A percentile compares a stretch with the other conserved stretches of the same genome.
phyloP scores from a whole-genome alignment of 1,140 invertebrate genomes.

The Temnothorax nylanderi region DNA sequence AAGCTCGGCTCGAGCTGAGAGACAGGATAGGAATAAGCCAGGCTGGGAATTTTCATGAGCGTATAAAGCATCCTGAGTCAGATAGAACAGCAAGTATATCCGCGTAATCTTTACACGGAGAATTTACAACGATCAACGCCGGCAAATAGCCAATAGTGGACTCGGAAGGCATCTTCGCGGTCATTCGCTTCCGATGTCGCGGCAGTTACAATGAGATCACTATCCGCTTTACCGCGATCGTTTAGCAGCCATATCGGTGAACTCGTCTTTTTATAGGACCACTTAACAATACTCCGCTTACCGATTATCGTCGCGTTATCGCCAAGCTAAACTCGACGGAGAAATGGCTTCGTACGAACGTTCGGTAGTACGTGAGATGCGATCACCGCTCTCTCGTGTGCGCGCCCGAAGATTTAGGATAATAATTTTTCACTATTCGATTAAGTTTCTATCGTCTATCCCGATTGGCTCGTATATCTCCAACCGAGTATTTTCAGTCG shows the following conservation, averaged over 20 bases:
- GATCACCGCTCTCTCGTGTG: conserved; percentile 24
- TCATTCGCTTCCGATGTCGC: conserved; percentile 22
- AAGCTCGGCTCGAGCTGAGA: conserved; percentile 4
- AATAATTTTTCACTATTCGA: conserved; percentile 61
- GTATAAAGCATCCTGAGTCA: conserved; percentile 27
- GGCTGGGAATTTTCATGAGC: conserved; percentile 44
- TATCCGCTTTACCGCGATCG: background rate
- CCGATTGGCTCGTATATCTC: conserved; percentile 58
- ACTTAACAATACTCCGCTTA: conserved; percentile 53
- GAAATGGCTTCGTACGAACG: background rate
- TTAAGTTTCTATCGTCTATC: conserved; percentile 61
- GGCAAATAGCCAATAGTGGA: background rate
- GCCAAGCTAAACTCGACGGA: background rate
- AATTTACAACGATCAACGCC: conserved; percentile 19
- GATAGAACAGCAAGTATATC: conserved; percentile 7
- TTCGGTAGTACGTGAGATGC: background rate
- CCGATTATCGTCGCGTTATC: conserved; percentile 56
- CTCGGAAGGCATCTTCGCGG: background rate
- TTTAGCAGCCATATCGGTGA: conserved; percentile 36
- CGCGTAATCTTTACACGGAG: conserved; percentile 51
- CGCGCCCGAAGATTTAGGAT: conserved; percentile 42
- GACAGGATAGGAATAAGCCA: conserved; percentile 10
- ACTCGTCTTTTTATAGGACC: conserved; percentile 57
- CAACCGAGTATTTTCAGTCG: conserved; percentile 39
- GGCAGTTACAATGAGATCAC: conserved; percentile 34